phyloP scores from a whole-genome alignment of 2,113 vertebrate genomes.

The Hemiscyllium ocellatum region DNA sequence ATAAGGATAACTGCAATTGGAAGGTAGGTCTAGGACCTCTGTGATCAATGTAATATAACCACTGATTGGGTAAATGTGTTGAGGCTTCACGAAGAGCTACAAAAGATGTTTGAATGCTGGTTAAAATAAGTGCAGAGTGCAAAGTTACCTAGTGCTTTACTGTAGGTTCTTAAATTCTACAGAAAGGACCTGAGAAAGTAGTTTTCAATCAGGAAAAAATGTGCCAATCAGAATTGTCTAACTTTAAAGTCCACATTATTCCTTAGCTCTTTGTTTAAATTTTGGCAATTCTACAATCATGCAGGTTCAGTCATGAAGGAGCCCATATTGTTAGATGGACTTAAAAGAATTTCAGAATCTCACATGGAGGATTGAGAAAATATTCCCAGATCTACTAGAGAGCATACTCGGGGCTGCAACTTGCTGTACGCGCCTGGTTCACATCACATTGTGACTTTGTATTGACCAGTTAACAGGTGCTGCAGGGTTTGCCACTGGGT shows the following conservation, averaged over 20 bases:
- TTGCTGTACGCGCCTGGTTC: not conserved
- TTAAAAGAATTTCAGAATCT: not conserved
- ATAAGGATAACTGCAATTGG: not conserved
- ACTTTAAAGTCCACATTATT: not conserved
- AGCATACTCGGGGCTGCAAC: not conserved
- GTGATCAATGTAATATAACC: no score
- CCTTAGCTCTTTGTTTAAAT: not conserved
- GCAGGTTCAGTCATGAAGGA: not conserved
- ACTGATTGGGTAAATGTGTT: not conserved
- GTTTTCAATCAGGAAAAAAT: not conserved
- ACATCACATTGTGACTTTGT: slow-evolving; percentile 5
- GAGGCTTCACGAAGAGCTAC: not conserved
- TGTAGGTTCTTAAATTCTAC: not conserved
- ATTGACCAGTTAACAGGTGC: slow-evolving; percentile 29
- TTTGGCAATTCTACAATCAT: not conserved
- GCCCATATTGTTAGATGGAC: not conserved
- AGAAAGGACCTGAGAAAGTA: not conserved
- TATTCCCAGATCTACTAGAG: not conserved
- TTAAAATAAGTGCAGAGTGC: not conserved
- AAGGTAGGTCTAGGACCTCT: not conserved
- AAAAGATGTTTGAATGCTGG: not conserved
- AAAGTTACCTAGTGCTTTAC: not conserved
- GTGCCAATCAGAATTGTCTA: not conserved
- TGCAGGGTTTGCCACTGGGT: not conserved
- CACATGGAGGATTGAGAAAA: not conserved